A percentile compares a stretch with the other conserved stretches of the same genome.
Evolutionary conservation across 2,797 vertebrate species (phyloP).

Genomic region (Remorina albescens): DNA sequence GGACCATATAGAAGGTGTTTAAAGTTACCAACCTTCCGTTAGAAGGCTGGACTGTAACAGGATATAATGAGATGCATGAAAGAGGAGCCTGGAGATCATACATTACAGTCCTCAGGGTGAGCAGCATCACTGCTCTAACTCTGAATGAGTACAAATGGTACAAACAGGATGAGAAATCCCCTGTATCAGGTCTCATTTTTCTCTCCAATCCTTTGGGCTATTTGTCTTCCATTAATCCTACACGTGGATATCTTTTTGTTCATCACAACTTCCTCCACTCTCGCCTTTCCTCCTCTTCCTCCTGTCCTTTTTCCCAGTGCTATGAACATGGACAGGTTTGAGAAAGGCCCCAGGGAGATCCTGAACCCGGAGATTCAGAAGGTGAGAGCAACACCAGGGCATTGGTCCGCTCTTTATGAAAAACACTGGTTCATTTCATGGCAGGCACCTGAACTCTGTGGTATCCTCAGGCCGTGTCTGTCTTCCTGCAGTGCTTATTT

Average conservation of each 20-base stretch:
- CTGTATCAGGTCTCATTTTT: constrained; percentile 48
- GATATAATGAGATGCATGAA: constrained; percentile 40
- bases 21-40: constrained; percentile 6
- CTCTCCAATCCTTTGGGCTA: constrained; percentile 26
- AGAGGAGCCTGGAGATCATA: constrained; percentile 37
- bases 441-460: constrained; percentile 14
- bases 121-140: constrained; percentile 18
- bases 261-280: constrained; percentile 14
- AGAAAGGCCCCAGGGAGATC: constrained; percentile 96
- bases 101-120: constrained; percentile 49
- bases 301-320: constrained; percentile 86
- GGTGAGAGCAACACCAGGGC: constrained; percentile 80
- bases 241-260: constrained; percentile 12
- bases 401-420: constrained; percentile 31
- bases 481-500: constrained; percentile 15
- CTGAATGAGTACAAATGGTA: constrained; percentile 49
- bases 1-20: not conserved
- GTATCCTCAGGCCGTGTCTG: constrained; percentile 47
- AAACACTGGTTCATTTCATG: constrained; percentile 37
- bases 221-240: constrained; percentile 49
- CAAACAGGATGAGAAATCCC: constrained; percentile 51
- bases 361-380: constrained; percentile 98
- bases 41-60: constrained; percentile 23
- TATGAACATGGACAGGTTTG: constrained; percentile 98
- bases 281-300: constrained; percentile 56